Evolutionary conservation across 2,797 vertebrate genomes (phyloP).

Genomic region (Gymnothorax reevesii): DNA sequence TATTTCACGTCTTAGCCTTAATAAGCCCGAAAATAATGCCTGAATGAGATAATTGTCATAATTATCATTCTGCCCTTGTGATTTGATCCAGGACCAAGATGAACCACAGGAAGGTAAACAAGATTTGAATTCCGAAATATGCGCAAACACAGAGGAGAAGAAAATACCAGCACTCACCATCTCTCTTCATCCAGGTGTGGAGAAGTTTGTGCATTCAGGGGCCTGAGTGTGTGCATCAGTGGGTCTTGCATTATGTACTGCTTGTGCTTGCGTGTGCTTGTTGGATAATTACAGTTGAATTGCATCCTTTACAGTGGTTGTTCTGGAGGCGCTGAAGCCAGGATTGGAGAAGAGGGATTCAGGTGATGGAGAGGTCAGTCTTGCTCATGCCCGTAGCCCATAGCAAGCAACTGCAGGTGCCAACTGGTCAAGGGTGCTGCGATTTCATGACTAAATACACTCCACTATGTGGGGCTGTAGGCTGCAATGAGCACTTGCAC

Average conservation of each 20-base stretch:
- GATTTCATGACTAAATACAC: too few relatives aligned
- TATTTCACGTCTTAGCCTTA: background rate
- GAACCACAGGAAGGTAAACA: slow-evolving; percentile 42
- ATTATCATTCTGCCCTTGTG: background rate
- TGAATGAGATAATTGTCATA: background rate
- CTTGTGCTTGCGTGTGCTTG: background rate
- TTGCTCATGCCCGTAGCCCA: background rate
- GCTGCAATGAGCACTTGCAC: too few relatives aligned
- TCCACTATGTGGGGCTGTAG: too few relatives aligned
- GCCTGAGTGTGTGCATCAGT: slow-evolving; percentile 67
- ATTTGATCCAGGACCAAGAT: slow-evolving; percentile 41
- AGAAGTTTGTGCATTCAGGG: slow-evolving; percentile 59
- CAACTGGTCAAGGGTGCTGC: background rate
- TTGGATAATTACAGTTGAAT: background rate
- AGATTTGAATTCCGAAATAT: slow-evolving; percentile 21
- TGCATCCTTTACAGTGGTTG: slow-evolving; percentile 13
- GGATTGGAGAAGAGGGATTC: background rate
- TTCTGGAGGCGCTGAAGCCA: slow-evolving; percentile 26
- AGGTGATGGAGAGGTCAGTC: slow-evolving; percentile 22
- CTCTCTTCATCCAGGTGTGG: slow-evolving; percentile 71
- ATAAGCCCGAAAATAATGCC: background rate
- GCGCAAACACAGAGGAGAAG: slow-evolving; percentile 44
- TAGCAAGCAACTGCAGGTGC: background rate
- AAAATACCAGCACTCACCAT: slow-evolving; percentile 68
- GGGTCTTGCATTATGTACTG: slow-evolving; percentile 33